Evolutionary conservation across 23 tunicate genomes (phyloP).

Genomic region (Styela plicata): DNA sequence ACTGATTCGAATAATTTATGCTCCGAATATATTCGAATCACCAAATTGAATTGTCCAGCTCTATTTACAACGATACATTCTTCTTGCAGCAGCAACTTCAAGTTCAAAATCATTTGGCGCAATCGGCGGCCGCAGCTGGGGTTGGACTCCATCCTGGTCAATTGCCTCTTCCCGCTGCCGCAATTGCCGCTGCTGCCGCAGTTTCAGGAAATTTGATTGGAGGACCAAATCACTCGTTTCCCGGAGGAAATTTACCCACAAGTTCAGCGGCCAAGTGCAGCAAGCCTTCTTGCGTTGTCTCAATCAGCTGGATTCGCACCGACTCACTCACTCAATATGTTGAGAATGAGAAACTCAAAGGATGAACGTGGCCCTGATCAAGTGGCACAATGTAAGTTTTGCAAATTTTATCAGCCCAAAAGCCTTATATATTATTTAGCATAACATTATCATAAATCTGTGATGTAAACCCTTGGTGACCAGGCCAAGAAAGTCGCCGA

Average conservation of each 20-base stretch:
- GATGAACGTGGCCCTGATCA: slow-evolving; percentile 9
- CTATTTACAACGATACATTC: no score
- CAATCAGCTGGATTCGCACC: slow-evolving; percentile 15
- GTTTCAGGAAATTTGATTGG: slow-evolving; percentile 24
- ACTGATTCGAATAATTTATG: no score
- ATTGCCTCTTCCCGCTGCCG: slow-evolving; percentile 46
- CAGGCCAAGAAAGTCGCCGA: no score
- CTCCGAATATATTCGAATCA: no score
- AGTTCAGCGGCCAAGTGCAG: slow-evolving; percentile 31
- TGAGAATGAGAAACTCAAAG: slow-evolving; percentile 24
- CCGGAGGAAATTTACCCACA: slow-evolving; percentile 17
- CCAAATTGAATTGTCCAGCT: no score
- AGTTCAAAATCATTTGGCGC: slow-evolving; percentile 73
- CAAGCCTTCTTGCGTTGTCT: slow-evolving; percentile 10
- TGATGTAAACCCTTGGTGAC: background rate
- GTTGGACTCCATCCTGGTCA: slow-evolving; percentile 47
- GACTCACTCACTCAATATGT: slow-evolving; percentile 14
- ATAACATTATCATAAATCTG: no score
- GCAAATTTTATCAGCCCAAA: background rate
- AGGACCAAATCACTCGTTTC: slow-evolving; percentile 18
- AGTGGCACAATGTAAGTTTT: slow-evolving; percentile 17
- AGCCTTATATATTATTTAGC: no score
- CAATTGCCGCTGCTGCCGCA: slow-evolving; percentile 55
- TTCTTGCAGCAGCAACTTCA: slow-evolving; percentile 69
- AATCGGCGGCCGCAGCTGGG: slow-evolving; percentile 42